phyloP scores from a whole-genome alignment of 2,113 vertebrate genomes.

The Synchiropus splendidus region DNA sequence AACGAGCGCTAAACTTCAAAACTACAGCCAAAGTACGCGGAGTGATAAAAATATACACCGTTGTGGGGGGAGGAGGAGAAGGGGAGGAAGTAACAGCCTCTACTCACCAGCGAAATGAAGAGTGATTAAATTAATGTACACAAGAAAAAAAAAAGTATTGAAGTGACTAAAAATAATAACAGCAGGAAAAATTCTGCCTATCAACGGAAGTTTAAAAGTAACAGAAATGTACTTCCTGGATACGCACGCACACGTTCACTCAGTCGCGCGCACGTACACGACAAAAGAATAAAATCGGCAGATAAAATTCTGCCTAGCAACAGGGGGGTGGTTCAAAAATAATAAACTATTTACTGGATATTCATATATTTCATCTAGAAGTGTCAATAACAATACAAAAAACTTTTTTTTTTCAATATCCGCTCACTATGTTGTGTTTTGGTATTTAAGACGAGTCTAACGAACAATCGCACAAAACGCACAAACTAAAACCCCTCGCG shows the following conservation, averaged over 20 bases:
- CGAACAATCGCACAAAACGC: constrained; percentile 31
- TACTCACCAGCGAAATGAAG: constrained; percentile 33
- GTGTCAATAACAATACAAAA: constrained; percentile 67
- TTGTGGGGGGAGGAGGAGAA: constrained; percentile 1
- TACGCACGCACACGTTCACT: too few relatives aligned
- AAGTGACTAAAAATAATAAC: too few relatives aligned
- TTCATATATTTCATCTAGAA: constrained; percentile 76
- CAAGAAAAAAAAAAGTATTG: constrained; percentile 32
- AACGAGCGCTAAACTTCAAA: constrained; percentile 73
- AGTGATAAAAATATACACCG: constrained; percentile 73
- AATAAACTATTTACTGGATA: constrained; percentile 66
- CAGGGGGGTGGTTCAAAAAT: constrained; percentile 52
- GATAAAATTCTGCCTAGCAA: constrained; percentile 34
- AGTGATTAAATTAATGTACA: constrained; percentile 70
- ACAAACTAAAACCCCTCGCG: constrained; percentile 25
- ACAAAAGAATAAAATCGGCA: too few relatives aligned
- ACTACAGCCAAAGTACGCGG: constrained; percentile 71
- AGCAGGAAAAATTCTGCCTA: constrained; percentile 22
- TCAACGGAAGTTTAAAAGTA: too few relatives aligned
- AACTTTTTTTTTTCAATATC: constrained; percentile 67
- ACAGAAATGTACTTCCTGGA: too few relatives aligned
- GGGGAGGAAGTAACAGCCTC: constrained; percentile 28
- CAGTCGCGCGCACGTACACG: too few relatives aligned
- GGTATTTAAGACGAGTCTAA: constrained; percentile 75
- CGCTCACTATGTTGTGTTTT: constrained; percentile 74